Evolutionary conservation across 1,140 invertebrate species (phyloP), one percentile per base, ranked within the genome.

Genomic region (Propsilocerus akamusi): DNA sequence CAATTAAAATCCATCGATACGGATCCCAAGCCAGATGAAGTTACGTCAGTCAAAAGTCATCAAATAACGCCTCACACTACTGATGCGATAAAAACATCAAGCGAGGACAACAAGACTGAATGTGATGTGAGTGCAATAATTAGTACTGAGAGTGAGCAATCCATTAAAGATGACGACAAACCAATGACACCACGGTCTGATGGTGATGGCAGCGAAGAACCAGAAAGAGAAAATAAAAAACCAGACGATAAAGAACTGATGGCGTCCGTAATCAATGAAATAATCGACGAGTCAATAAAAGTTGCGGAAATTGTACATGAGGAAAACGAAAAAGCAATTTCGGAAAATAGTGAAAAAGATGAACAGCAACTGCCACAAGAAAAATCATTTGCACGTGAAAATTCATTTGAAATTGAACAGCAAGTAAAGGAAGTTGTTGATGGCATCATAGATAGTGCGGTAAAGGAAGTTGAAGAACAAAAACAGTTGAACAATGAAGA

Each of bases 371-470:
- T 55, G 37, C 32, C 3, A 49, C 10, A 12, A 47, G 53, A 28
- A 14, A 53, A 20, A 32, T 46, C 5, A n/a, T n/a, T n/a, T n/a
- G n/a, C n/a, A n/a, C 25, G 46, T 49, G 7, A 20, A 51, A 10
- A 30, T 25, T 5, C 34, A 51, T 17, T 56, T 58, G 4, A n/a
- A 41, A 3, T n/a, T 58, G 68, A 69, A 5, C 63, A 67, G 53
- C 60, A 65, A 51, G 59, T 70, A 26, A 59, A 68, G 25, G 65
- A 67, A 53, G 69, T 69, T 34, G 66, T 70, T n/a, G 64, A 65
- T 52, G 62, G 68, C 47, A 69, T 72, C 48, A 56, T 69, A 25
- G 66, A 66, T 25, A 60, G 70, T 51, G 67, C 65, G n/a, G 58
- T 68, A 22, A 70, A 73, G 55, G 34, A 41, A 20, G 11, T 41